Percentiles rank a stretch among this genome's conserved stretches.
Conservation (phyloP, 2,888 invertebrate genomes). For the Athrips mouffetella region DNA sequence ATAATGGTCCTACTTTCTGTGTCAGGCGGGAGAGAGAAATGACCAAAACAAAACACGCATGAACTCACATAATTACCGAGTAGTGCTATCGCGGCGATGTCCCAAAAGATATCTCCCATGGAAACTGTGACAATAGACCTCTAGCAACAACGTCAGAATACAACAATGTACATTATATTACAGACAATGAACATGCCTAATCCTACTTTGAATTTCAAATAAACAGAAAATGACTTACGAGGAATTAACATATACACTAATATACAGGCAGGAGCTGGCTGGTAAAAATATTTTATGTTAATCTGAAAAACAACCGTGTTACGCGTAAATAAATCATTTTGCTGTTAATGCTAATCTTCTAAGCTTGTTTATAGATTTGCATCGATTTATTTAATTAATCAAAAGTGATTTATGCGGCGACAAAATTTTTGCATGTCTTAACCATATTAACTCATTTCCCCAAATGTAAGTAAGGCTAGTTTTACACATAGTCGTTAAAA, state of each 20-base stretch:
- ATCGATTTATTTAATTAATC: background rate
- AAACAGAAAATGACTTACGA: slow-evolving; percentile 11
- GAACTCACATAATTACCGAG: background rate
- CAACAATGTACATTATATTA: slow-evolving; percentile 45
- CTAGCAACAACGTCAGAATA: slow-evolving; percentile 35
- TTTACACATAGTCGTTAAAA: too few relatives aligned
- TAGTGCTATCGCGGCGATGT: slow-evolving; percentile 31
- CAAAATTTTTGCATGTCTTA: background rate
- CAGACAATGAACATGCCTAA: slow-evolving; percentile 23
- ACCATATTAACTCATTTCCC: too few relatives aligned
- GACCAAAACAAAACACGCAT: slow-evolving; percentile 4
- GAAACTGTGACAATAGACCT: slow-evolving; percentile 39
- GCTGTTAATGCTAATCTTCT: background rate
- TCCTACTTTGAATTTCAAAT: slow-evolving; percentile 18
- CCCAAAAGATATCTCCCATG: slow-evolving; percentile 45
- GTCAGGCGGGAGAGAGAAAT: slow-evolving; percentile 1
- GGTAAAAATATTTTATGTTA: background rate
- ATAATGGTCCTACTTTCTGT: background rate
- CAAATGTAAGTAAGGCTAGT: too few relatives aligned
- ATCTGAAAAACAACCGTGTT: background rate
- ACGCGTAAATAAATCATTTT: background rate
- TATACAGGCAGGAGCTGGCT: background rate
- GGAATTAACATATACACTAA: background rate
- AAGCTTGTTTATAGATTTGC: background rate
- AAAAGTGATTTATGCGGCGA: too few relatives aligned